Evolutionary conservation across 2,113 vertebrate genomes (phyloP).

Genomic region (Podarcis cretensis): DNA sequence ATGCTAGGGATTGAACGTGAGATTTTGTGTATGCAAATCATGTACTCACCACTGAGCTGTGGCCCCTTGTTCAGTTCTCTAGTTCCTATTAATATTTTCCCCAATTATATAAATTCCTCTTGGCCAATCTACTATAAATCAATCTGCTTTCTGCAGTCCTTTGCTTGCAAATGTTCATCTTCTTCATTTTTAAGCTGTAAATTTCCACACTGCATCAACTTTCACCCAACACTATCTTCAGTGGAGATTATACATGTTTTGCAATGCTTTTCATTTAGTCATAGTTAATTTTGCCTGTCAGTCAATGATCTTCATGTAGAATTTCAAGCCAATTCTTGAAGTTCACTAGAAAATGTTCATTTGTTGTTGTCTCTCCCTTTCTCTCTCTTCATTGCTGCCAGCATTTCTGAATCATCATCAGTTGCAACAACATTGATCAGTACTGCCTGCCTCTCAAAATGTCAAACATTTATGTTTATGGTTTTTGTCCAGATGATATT

Average conservation of each 20-base stretch:
- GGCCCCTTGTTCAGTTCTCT: not conserved
- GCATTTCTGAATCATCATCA: conserved; percentile 7
- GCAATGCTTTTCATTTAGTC: not conserved
- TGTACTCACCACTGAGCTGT: not conserved
- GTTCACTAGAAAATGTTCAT: not conserved
- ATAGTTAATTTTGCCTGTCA: not conserved
- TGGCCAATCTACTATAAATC: not conserved
- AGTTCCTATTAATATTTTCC: not conserved
- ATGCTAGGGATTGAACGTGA: not conserved
- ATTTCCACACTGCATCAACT: not conserved
- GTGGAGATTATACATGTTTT: not conserved
- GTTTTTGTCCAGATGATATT: conserved; percentile 14
- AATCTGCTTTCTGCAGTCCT: too few relatives aligned
- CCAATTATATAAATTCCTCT: not conserved
- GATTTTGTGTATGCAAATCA: not conserved
- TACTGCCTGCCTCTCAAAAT: conserved; percentile 5
- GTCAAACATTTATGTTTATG: conserved; percentile 5
- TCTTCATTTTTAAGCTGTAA: not conserved
- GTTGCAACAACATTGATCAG: not conserved
- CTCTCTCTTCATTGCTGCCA: not conserved
- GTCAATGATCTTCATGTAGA: not conserved
- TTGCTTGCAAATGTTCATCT: not conserved
- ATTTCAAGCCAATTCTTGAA: not conserved
- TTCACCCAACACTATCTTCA: not conserved
- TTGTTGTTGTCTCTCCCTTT: not conserved